Base-by-base conservation (phyloP, 2,113 vertebrate genomes). In the Lophotis ruficrista region DNA sequence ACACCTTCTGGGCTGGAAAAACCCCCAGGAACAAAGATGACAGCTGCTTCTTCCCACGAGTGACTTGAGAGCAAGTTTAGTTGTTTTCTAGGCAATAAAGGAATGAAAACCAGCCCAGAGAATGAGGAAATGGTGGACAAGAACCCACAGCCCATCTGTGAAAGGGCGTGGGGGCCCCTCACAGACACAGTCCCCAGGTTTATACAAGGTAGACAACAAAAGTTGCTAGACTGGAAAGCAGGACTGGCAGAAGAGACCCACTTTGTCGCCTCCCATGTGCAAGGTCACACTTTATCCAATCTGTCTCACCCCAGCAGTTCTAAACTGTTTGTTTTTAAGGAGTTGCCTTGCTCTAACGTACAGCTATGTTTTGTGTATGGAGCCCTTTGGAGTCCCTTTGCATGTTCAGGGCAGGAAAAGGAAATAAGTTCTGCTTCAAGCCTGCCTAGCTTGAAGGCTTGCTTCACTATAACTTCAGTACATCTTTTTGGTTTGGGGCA, bases 121-220 rank as follows among this genome's bases (percentile, higher is more conserved):
- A 77, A 73, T 7, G 19, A 58, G 15, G 30, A 73, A 68, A 50
- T 8, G 10, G 48, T 13, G 45, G 82, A 65, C 22, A 70, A 90
- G 53, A 76, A 54, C 4, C 5, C 31, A 35, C 1, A n/a, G 81
- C 19, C 57, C 4, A 6, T 33, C 45, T n/a, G 50, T 14, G 9
- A 70, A 58, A 84, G 57, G 35, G 20, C 31, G 12, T 0, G 1
- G 19, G 4, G 41, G 57, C 30, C 33, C 33, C 37, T 68, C 22
- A 23, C 1, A 0, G 28, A 45, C 48, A 71, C 23, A 25, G 37
- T 17, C 45, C 37, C 28, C 0, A 4, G 10, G 14, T 61, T 57
- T 81, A 12, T 12, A 37, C 77, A 87, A 56, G 35, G 22, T 45
- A 68, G n/a, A 45, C 17, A 35, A 54, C 45, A 82, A 60, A 60